phyloP scores from a whole-genome alignment of 1,140 invertebrate species.

The Penaeus vannamei region DNA sequence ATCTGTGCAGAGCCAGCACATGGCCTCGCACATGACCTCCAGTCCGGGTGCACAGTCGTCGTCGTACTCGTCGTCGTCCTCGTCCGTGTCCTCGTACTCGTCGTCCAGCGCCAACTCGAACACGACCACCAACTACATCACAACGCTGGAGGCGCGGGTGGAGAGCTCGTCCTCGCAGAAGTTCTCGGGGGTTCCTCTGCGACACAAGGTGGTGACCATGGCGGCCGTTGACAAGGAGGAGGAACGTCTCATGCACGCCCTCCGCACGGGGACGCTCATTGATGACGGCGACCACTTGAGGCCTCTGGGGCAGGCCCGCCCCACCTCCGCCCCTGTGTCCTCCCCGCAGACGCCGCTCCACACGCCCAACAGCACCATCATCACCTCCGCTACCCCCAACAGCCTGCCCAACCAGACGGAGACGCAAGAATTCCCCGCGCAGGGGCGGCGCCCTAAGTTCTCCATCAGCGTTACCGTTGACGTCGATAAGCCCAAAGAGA shows the following conservation, averaged over 20 bases:
- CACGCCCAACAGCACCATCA: constrained; percentile 48
- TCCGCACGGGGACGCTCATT: constrained; percentile 76
- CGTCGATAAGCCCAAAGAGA: constrained; percentile 67
- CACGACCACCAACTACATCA: constrained; percentile 66
- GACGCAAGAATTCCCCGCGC: constrained; percentile 28
- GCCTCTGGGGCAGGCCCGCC: constrained; percentile 71
- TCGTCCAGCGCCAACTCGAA: constrained; percentile 36
- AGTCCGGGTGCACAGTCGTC: constrained; percentile 66
- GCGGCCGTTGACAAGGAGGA: constrained; percentile 84
- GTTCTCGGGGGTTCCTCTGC: constrained; percentile 52
- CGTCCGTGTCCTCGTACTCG: constrained; percentile 35
- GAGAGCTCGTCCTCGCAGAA: constrained; percentile 58
- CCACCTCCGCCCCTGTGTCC: constrained; percentile 22
- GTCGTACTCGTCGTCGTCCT: constrained; percentile 27
- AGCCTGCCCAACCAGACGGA: constrained; percentile 27
- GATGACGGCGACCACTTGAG: constrained; percentile 63
- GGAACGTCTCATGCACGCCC: constrained; percentile 82
- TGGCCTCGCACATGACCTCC: constrained; percentile 60
- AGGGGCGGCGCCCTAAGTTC: constrained; percentile 50
- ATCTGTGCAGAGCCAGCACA: constrained; percentile 38
- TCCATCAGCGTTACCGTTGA: constrained; percentile 67
- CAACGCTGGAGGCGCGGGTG: constrained; percentile 65
- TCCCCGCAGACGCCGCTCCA: constrained; percentile 25
- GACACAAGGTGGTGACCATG: constrained; percentile 69
- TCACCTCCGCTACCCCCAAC: constrained; percentile 32